Evolutionary conservation across 2,888 invertebrate genomes (phyloP), one percentile per base, ranked within the genome.

Genomic region (Drosophila suboccidentalis): DNA sequence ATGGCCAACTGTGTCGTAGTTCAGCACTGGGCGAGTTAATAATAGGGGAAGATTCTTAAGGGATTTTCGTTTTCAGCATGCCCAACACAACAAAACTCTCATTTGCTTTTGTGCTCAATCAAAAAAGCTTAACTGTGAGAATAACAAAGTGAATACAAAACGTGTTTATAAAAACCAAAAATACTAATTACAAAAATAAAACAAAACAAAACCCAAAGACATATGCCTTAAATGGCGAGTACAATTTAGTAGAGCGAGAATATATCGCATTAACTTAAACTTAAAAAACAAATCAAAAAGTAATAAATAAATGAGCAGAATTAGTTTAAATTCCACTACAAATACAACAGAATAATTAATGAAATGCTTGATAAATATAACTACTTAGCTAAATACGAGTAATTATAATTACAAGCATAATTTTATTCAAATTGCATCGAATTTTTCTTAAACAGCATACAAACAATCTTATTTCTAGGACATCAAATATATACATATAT

Each of bases 51-150:
- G 92, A 91, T 91, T 92, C 90, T 88, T 82, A 78, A 75, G 78
- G 75, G 13, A 57, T 53, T 71, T 70, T 67, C n/a, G 60, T 65
- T 69, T 68, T 67, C 71, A 58, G 75, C 75, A 65, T 65, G 44
- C 44, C 67, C 67, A 22, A 22, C 71, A 64, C 47, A 59, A 61
- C 36, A 73, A 80, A 66, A 75, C 75, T 89, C 86, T 88, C 77
- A 79, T 89, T 88, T 91, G 91, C 91, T 92, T 90, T 91, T 91
- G 91, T 91, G 92, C 92, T 92, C 92, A 92, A 92, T 91, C 90
- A 90, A 91, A 91, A 90, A 92, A 92, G 92, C 92, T 92, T 92
- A 91, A 90, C 92, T 92, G 92, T 92, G 92, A 92, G 91, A 91
- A 89, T 83, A 77, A 80, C 68, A 78, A 82, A 86, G 78, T 59